Evolutionary conservation across 2,113 vertebrate genomes (phyloP).

Genomic region (Clarias gariepinus): DNA sequence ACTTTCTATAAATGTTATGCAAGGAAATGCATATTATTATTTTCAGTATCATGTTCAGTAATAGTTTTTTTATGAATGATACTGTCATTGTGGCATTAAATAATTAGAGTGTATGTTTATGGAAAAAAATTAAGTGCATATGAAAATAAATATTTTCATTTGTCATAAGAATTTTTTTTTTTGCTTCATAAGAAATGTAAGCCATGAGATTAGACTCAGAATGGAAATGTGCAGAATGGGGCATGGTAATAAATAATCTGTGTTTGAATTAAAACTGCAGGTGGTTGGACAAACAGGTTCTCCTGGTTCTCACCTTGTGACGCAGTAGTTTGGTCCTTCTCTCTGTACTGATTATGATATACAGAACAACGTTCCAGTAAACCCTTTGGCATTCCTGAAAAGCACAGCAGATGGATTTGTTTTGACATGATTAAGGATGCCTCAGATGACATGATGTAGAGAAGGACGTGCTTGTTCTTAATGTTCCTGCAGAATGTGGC

Average conservation of each 20-base stretch:
- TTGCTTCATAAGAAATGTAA: neutral
- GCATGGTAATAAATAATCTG: neutral
- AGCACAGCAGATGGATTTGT: neutral
- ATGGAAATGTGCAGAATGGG: neutral
- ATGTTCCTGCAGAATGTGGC: neutral
- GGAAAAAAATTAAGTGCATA: neutral
- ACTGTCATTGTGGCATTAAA: neutral
- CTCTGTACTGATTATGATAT: constrained; percentile 3
- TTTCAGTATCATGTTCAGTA: neutral
- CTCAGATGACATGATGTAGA: neutral
- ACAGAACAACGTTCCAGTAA: neutral
- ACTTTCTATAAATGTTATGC: neutral
- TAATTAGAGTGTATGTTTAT: neutral
- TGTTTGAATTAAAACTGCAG: neutral
- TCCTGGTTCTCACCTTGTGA: neutral
- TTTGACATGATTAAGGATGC: neutral
- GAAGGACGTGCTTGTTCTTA: neutral
- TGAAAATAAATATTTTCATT: neutral
- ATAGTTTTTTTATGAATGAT: neutral
- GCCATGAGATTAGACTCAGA: neutral
- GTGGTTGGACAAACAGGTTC: neutral
- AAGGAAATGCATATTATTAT: neutral
- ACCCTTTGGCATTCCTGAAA: neutral
- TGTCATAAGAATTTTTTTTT: neutral
- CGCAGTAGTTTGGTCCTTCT: neutral